These are phyloP conservation scores for Arion vulgaris DNA, from an alignment of 1,140 invertebrate genomes.

Conservation along the genomic window DNA sequence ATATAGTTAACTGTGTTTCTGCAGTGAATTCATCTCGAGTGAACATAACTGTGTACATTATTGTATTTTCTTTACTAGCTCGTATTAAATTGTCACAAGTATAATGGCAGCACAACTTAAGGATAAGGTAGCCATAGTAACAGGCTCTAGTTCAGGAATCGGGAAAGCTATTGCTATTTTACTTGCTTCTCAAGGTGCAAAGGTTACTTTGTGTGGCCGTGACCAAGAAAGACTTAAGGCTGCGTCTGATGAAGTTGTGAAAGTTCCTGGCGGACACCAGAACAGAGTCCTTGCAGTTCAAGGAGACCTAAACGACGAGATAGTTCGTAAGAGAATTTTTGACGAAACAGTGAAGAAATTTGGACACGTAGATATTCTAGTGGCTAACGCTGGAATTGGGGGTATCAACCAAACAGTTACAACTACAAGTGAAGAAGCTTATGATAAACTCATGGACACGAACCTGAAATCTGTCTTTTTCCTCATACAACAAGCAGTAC, in stretches of 20 bases:
- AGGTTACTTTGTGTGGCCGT: too few species aligned
- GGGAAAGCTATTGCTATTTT: constrained; percentile 24
- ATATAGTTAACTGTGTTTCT: too few species aligned
- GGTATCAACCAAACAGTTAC: not conserved
- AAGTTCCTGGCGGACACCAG: not conserved
- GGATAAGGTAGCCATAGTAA: constrained; percentile 15
- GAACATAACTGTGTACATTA: too few species aligned
- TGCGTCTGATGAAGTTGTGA: too few species aligned
- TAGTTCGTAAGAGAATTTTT: not conserved
- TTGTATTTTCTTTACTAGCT: too few species aligned
- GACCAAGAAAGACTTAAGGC: not conserved
- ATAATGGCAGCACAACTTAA: not conserved
- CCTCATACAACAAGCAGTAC: not conserved
- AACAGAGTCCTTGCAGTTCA: not conserved
- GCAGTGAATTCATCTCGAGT: too few species aligned
- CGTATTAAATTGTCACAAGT: too few species aligned
- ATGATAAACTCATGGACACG: not conserved
- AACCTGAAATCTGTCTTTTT: too few species aligned
- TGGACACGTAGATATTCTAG: constrained; percentile 2
- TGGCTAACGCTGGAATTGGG: not conserved
- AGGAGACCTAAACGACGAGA: not conserved
- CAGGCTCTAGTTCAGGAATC: too few species aligned
- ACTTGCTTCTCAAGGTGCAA: not conserved
- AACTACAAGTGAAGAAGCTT: not conserved
- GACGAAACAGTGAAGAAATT: not conserved